Percentiles rank a stretch among this genome's conserved stretches.
These are phyloP conservation scores for Metellina segmentata DNA, from an alignment of 2,888 invertebrate species.

Conservation along the genomic window DNA sequence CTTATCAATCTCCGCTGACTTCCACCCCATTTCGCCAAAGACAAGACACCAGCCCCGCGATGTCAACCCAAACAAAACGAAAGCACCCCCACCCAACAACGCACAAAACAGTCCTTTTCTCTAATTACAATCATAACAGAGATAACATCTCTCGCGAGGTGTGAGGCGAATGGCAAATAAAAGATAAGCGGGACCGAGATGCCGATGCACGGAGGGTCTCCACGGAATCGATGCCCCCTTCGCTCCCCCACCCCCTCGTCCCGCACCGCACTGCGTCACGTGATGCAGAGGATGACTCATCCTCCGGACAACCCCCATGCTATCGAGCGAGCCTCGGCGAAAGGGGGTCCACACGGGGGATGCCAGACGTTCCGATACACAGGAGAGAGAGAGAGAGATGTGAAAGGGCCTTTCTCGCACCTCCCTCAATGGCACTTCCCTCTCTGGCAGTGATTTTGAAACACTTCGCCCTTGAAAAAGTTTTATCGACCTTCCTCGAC, in stretches of 20 bases:
- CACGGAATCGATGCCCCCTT: conserved; percentile 29
- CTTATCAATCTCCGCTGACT: not conserved
- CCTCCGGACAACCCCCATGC: conserved; percentile 48
- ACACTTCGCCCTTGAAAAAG: conserved; percentile 51
- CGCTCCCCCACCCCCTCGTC: conserved; percentile 17
- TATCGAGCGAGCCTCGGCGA: conserved; percentile 55
- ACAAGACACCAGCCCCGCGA: not conserved
- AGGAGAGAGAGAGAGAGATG: conserved; percentile 11
- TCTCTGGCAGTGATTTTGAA: conserved; percentile 35
- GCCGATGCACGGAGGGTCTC: conserved; percentile 23
- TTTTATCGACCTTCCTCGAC: conserved; percentile 45
- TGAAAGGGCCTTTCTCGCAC: conserved; percentile 36
- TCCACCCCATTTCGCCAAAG: not conserved
- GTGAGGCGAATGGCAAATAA: conserved; percentile 54
- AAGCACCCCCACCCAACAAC: conserved; percentile 5
- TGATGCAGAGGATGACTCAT: conserved; percentile 76
- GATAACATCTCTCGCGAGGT: conserved; percentile 51
- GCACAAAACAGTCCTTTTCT: conserved; percentile 6
- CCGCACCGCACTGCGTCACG: conserved; percentile 75
- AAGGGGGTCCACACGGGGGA: conserved; percentile 21
- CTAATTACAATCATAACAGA: conserved; percentile 58
- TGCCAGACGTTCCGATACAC: conserved; percentile 31
- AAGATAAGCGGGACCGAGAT: conserved; percentile 20
- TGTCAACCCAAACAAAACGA: conserved; percentile 1
- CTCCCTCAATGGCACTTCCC: not conserved